Evolutionary conservation across 2,888 invertebrate species (phyloP).

Genomic region (Cetonia aurata): DNA sequence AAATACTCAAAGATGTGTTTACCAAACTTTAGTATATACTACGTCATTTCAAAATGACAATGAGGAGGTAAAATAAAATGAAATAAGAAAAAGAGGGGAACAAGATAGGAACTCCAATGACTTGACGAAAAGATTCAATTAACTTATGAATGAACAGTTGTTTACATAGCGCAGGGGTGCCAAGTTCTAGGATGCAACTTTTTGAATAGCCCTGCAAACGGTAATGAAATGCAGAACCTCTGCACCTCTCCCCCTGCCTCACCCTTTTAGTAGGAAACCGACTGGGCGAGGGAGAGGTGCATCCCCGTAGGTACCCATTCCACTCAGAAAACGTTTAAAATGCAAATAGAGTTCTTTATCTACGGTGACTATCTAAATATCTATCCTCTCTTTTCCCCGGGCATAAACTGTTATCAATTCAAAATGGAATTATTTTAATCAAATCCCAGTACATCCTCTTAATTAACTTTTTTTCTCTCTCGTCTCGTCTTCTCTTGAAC

Average conservation of each 20-base stretch:
- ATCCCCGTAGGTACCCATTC: conserved; percentile 40
- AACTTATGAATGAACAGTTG: conserved; percentile 50
- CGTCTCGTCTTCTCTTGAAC: no score
- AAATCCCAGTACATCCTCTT: conserved; percentile 33
- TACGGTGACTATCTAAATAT: conserved; percentile 51
- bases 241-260: no score
- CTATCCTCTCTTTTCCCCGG: conserved; percentile 46
- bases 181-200: conserved; percentile 35
- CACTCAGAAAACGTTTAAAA: conserved; percentile 50
- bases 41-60: no score
- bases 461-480: conserved; percentile 20
- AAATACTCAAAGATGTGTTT: no score
- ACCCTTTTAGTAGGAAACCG: background rate
- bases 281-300: conserved; percentile 35
- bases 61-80: background rate
- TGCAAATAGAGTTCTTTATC: conserved; percentile 51
- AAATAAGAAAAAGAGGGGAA: background rate
- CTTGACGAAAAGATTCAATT: conserved; percentile 48
- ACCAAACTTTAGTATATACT: no score
- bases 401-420: conserved; percentile 46
- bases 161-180: conserved; percentile 45
- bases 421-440: conserved; percentile 42
- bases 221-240: conserved; percentile 42
- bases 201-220: conserved; percentile 43
- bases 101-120: conserved; percentile 19